These are phyloP conservation scores for Tamias sibiricus DNA, from an alignment of 2,113 vertebrate species.

Conservation along the genomic window DNA sequence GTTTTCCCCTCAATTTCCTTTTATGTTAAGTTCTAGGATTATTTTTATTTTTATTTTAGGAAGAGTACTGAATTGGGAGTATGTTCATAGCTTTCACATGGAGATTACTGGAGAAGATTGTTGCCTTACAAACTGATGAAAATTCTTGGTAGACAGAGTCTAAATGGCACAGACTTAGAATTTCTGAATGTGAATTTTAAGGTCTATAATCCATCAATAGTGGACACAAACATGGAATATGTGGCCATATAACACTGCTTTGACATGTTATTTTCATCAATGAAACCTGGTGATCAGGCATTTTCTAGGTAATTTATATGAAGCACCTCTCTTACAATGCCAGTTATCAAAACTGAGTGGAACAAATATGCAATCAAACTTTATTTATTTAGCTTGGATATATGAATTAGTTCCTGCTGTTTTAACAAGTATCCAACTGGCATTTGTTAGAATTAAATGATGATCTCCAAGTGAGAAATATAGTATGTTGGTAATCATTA, in stretches of 20 bases:
- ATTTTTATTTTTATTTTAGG: neutral
- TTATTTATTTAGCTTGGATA: conserved; percentile 72
- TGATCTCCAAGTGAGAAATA: conserved; percentile 74
- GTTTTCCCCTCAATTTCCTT: neutral
- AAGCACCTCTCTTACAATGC: conserved; percentile 15
- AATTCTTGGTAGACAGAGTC: neutral
- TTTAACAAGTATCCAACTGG: conserved; percentile 74
- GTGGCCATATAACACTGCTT: neutral
- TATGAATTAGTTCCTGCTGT: conserved; percentile 63
- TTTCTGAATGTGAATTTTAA: neutral
- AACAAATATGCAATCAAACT: conserved; percentile 66
- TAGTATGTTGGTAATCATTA: conserved; percentile 73
- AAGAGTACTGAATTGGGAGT: neutral
- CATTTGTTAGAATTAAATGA: conserved; percentile 65
- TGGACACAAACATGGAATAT: neutral
- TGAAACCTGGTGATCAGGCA: conserved; percentile 11
- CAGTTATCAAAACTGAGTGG: conserved; percentile 55
- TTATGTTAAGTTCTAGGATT: neutral
- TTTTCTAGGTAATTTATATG: conserved; percentile 53
- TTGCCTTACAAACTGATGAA: neutral
- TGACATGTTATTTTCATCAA: neutral
- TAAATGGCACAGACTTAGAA: neutral
- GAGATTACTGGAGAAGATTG: neutral
- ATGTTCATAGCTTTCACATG: neutral
- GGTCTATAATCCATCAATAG: neutral